Evolutionary conservation across 2,797 vertebrate genomes (phyloP).

Genomic region (Myotis planiceps): DNA sequence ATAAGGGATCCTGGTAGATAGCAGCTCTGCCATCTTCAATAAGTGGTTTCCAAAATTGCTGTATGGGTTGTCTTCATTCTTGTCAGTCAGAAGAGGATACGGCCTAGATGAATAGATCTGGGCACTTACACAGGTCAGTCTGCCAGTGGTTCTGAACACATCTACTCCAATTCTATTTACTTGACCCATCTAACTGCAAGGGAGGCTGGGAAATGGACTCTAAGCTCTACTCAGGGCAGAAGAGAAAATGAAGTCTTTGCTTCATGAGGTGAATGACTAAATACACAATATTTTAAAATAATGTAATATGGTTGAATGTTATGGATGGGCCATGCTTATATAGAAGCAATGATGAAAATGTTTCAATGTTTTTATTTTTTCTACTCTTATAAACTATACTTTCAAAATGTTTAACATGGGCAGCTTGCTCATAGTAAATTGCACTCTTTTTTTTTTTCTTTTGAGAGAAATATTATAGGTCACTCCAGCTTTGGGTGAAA

Average conservation of each 20-base stretch:
- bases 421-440: not conserved
- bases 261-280: not conserved
- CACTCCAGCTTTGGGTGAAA: not conserved
- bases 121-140: not conserved
- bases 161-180: not conserved
- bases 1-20: not conserved
- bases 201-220: not conserved
- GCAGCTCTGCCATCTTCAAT: not conserved
- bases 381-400: not conserved
- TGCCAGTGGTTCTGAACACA: accelerated
- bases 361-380: not conserved
- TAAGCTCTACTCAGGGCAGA: not conserved
- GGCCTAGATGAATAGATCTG: not conserved
- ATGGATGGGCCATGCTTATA: not conserved
- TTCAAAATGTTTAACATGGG: not conserved
- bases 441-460: too few species aligned
- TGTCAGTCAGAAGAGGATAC: not conserved
- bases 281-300: not conserved
- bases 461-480: not conserved
- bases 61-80: not conserved
- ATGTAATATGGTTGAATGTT: not conserved
- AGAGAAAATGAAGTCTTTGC: not conserved
- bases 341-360: not conserved
- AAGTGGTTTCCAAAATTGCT: not conserved
- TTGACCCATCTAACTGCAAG: not conserved